These are phyloP conservation scores for Orthonychiurus folsomi DNA, from an alignment of 2,888 invertebrate genomes.

Conservation along the genomic window DNA sequence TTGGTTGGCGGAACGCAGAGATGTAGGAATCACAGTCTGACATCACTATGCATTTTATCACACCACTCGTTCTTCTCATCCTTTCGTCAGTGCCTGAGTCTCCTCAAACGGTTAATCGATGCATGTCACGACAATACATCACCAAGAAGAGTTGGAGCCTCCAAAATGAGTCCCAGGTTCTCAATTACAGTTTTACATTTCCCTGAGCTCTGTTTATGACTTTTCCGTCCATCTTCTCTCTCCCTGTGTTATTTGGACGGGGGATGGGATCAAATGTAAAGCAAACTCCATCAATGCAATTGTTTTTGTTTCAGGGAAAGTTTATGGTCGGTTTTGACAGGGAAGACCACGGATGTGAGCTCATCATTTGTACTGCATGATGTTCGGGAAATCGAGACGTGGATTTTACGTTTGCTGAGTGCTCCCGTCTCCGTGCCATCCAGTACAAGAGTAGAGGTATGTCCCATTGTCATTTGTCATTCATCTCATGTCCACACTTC, in stretches of 20 bases:
- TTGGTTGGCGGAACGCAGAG: no score
- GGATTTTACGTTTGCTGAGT: constrained; percentile 90
- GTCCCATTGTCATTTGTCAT: constrained; percentile 3
- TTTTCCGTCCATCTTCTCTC: neutral
- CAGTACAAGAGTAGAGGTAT: constrained; percentile 69
- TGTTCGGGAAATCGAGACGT: constrained; percentile 95
- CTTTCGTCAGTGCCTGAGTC: constrained; percentile 94
- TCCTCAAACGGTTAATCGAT: constrained; percentile 90
- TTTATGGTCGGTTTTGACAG: constrained; percentile 91
- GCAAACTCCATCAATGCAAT: constrained; percentile 3
- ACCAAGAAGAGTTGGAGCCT: constrained; percentile 78
- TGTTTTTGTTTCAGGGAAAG: constrained; percentile 60
- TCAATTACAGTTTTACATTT: constrained; percentile 4
- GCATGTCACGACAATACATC: constrained; percentile 92
- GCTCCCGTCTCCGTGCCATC: constrained; percentile 97
- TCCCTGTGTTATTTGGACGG: no score
- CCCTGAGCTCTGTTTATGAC: neutral
- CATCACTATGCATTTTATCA: constrained; percentile 92
- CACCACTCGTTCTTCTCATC: constrained; percentile 99
- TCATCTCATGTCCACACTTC: neutral
- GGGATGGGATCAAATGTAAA: no score
- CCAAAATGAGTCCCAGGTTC: constrained; percentile 72
- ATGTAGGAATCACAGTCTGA: constrained; percentile 83
- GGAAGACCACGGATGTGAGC: constrained; percentile 62
- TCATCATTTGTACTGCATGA: constrained; percentile 88